A percentile compares a stretch with the other conserved stretches of the same genome.
These are phyloP conservation scores for Gambelia wislizenii DNA, from an alignment of 2,797 vertebrate species.

Conservation along the genomic window DNA sequence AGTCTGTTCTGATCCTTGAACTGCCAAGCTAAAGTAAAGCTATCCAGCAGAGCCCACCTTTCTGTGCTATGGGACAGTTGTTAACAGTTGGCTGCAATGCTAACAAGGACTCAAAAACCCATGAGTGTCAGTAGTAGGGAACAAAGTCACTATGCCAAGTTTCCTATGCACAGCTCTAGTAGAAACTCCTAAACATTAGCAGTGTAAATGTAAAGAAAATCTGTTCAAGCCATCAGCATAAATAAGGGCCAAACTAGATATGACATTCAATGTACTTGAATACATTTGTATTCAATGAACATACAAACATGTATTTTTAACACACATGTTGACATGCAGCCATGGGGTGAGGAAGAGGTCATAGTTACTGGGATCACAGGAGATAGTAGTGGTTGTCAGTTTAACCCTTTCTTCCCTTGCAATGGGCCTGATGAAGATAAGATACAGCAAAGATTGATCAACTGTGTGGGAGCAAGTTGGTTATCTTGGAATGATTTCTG, in stretches of 20 bases:
- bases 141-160: too few species aligned
- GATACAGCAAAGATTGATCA: neutral
- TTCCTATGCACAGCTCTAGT: neutral
- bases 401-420: neutral
- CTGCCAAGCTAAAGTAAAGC: too few species aligned
- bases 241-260: neutral
- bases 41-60: too few species aligned
- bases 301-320: neutral
- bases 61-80: too few species aligned
- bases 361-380: neutral
- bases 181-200: neutral
- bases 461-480: neutral
- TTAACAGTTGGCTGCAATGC: too few species aligned
- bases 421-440: neutral
- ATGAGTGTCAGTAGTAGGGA: too few species aligned
- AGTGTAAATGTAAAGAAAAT: neutral
- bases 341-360: neutral
- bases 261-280: neutral
- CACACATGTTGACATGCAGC: neutral
- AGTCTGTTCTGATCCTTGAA: too few species aligned
- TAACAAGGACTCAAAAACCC: too few species aligned
- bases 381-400: too few species aligned
- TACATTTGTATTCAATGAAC: neutral
- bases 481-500: neutral
- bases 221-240: neutral